These are phyloP conservation scores for Drosophila watanabei DNA, from an alignment of 1,140 invertebrate genomes.

Conservation along the genomic window DNA sequence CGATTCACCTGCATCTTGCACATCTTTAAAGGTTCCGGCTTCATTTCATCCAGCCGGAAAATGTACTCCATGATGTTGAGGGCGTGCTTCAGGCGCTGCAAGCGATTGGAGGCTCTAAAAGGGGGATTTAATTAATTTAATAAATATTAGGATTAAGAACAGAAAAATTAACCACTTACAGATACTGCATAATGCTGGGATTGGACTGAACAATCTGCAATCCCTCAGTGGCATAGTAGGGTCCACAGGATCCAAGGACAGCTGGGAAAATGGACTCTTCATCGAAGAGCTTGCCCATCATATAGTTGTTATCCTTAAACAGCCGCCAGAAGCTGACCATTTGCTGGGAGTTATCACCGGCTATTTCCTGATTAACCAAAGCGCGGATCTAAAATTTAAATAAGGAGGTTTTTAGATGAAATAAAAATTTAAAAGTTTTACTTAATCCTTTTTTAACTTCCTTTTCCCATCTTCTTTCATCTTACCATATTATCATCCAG, in stretches of 20 bases:
- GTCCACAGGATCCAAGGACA: slow-evolving; percentile 77
- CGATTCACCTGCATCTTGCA: slow-evolving; percentile 79
- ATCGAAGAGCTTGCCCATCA: slow-evolving; percentile 84
- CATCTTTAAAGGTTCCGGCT: slow-evolving; percentile 80
- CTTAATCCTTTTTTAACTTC: no score
- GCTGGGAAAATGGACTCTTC: slow-evolving; percentile 79
- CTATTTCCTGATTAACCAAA: slow-evolving; percentile 80
- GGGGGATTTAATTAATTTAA: not conserved
- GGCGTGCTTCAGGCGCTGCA: slow-evolving; percentile 75
- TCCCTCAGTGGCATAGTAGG: slow-evolving; percentile 78
- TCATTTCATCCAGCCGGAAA: slow-evolving; percentile 78
- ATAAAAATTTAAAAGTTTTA: not conserved
- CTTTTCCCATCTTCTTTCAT: not conserved
- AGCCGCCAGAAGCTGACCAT: slow-evolving; percentile 80
- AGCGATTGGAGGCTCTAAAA: slow-evolving; percentile 67
- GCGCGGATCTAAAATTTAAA: slow-evolving; percentile 56
- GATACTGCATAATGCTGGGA: slow-evolving; percentile 73
- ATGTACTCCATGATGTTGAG: slow-evolving; percentile 80
- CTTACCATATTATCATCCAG: slow-evolving; percentile 83
- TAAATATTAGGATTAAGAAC: no score
- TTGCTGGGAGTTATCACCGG: slow-evolving; percentile 74
- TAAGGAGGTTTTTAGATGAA: not conserved
- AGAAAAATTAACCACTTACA: slow-evolving; percentile 43
- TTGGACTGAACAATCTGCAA: slow-evolving; percentile 70
- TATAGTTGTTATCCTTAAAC: slow-evolving; percentile 83